A percentile compares a stretch with the other conserved stretches of the same genome.
Evolutionary conservation across 35 echinoderm and acorn worm genomes (phyloP).

Genomic region (Anneissia japonica): DNA sequence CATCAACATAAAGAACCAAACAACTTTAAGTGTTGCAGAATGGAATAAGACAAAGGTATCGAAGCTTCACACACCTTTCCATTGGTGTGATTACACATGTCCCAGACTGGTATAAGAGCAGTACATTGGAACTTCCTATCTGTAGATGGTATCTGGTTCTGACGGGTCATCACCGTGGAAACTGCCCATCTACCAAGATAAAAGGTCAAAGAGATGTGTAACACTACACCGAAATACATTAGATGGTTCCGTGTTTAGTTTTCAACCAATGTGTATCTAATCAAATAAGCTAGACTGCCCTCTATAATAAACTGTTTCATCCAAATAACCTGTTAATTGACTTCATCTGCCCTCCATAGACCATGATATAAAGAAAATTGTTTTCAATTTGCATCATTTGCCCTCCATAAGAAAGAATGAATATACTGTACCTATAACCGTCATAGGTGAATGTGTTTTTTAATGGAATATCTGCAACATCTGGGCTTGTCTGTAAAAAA

Average conservation of each 20-base stretch:
- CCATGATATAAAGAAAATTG: no score
- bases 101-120: slow-evolving; percentile 88
- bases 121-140: slow-evolving; percentile 33
- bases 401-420: no score
- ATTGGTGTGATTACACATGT: slow-evolving; percentile 96
- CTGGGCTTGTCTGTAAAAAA: slow-evolving; percentile 36
- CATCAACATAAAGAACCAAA: no score
- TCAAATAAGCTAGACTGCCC: no score
- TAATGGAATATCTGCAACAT: slow-evolving; percentile 53
- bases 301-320: no score
- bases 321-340: no score
- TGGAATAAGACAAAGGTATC: no score
- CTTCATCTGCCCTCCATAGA: no score
- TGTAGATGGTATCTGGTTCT: slow-evolving; percentile 87
- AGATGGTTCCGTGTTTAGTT: no score
- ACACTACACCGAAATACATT: not conserved
- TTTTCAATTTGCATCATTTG: no score
- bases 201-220: slow-evolving; percentile 3
- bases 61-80: slow-evolving; percentile 89
- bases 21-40: no score
- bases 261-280: no score
- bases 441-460: slow-evolving; percentile 87
- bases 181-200: slow-evolving; percentile 76
- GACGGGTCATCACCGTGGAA: slow-evolving; percentile 85
- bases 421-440: slow-evolving; percentile 89